A percentile compares a stretch with the other conserved stretches of the same genome.
phyloP scores from a whole-genome alignment of 64 coral and sea anemone genomes.

The Pocillopora verrucosa region DNA sequence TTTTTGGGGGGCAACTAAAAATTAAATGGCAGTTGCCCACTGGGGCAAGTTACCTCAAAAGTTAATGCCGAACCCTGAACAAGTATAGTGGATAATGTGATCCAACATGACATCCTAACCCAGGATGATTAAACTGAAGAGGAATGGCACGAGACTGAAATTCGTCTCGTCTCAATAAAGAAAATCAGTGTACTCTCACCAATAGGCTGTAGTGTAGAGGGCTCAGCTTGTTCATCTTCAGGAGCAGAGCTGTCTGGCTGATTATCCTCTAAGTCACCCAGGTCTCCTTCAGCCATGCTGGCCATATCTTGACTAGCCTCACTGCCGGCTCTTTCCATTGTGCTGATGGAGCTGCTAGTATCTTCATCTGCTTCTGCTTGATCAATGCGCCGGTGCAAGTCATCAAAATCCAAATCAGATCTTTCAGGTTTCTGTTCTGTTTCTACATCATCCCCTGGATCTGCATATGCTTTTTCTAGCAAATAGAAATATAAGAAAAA shows the following conservation, averaged over 20 bases:
- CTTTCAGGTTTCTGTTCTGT: neutral
- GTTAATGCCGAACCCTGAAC: too few relatives aligned
- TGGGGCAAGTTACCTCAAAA: too few relatives aligned
- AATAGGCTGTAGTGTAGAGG: constrained; percentile 18
- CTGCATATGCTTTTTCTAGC: constrained; percentile 4
- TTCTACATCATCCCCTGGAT: neutral
- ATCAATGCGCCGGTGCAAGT: constrained; percentile 57
- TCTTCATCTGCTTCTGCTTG: constrained; percentile 64
- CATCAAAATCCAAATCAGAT: constrained; percentile 54
- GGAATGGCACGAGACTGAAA: too few relatives aligned
- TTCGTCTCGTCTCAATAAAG: too few relatives aligned
- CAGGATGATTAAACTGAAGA: too few relatives aligned
- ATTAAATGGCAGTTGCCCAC: too few relatives aligned
- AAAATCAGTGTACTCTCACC: neutral
- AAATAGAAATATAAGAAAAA: neutral
- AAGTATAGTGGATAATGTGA: too few relatives aligned
- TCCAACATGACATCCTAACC: too few relatives aligned
- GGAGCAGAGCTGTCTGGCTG: constrained; percentile 67
- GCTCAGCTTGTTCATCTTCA: constrained; percentile 55
- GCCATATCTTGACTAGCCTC: constrained; percentile 67
- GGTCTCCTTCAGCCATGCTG: constrained; percentile 62
- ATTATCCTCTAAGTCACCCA: constrained; percentile 70
- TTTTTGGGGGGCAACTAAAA: too few relatives aligned
- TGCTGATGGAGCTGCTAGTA: constrained; percentile 71
- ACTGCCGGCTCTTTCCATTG: constrained; percentile 61